A percentile compares a stretch with the other conserved stretches of the same genome.
phyloP scores from a whole-genome alignment of 2,797 vertebrate genomes.

The Champsocephalus esox region DNA sequence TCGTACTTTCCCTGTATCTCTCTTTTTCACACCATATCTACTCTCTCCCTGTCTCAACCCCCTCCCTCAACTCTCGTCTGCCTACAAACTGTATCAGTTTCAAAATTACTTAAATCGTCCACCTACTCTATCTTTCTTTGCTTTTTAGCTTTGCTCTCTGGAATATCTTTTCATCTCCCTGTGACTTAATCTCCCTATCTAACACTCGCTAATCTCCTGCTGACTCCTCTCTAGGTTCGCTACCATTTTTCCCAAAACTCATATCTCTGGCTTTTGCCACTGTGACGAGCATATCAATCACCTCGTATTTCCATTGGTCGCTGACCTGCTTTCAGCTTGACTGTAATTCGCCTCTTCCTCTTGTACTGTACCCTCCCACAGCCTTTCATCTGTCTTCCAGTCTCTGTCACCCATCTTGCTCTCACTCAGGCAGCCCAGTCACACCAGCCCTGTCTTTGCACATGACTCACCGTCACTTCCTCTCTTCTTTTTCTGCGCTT shows the following conservation, averaged over 20 bases:
- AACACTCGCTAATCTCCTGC: conserved; percentile 62
- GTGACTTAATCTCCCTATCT: conserved; percentile 59
- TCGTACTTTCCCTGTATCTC: conserved; percentile 66
- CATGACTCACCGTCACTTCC: conserved; percentile 58
- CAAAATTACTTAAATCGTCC: conserved; percentile 75
- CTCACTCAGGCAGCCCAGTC: conserved; percentile 64
- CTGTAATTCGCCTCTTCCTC: conserved; percentile 60
- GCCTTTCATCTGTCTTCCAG: conserved; percentile 70
- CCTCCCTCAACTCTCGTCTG: conserved; percentile 71
- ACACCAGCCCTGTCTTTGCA: conserved; percentile 74
- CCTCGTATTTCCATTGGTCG: conserved; percentile 70
- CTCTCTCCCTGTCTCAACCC: conserved; percentile 59
- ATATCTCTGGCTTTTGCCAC: conserved; percentile 54
- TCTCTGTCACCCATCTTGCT: conserved; percentile 68
- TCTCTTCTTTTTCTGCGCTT: conserved; percentile 18
- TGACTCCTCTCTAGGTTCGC: conserved; percentile 55
- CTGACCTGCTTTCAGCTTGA: conserved; percentile 75
- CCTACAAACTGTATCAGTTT: conserved; percentile 76
- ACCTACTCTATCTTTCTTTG: conserved; percentile 64
- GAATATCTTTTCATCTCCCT: conserved; percentile 68
- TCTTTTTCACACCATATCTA: conserved; percentile 73
- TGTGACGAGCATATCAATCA: conserved; percentile 73
- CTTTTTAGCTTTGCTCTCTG: conserved; percentile 61
- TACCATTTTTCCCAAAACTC: conserved; percentile 57
- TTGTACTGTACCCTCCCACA: conserved; percentile 50